Evolutionary conservation across 1,140 invertebrate species (phyloP).

Genomic region (Drosophila quadrilineata): DNA sequence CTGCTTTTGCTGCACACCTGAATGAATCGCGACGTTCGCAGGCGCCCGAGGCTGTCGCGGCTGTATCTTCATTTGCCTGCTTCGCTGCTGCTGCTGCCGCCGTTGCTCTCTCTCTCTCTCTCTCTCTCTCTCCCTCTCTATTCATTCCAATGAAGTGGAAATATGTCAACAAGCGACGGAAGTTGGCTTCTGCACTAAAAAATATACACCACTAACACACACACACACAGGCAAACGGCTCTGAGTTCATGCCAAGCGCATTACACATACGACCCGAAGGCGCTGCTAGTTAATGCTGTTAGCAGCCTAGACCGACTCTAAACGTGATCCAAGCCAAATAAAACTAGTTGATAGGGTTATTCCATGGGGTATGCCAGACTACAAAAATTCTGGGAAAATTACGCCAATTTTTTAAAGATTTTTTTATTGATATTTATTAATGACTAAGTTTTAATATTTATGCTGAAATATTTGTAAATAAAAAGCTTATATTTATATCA

Average conservation of each 20-base stretch:
- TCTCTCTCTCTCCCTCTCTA: too few relatives aligned
- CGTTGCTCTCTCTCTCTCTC: too few relatives aligned
- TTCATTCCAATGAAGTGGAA: slow-evolving; percentile 74
- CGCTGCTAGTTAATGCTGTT: slow-evolving; percentile 62
- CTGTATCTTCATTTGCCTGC: slow-evolving; percentile 70
- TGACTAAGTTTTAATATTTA: neutral
- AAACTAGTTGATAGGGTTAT: slow-evolving; percentile 59
- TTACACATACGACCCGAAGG: slow-evolving; percentile 53
- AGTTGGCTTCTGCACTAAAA: slow-evolving; percentile 61
- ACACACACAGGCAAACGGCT: neutral
- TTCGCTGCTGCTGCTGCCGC: too few relatives aligned
- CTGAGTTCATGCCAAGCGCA: slow-evolving; percentile 4
- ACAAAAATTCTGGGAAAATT: too few relatives aligned
- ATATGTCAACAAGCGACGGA: slow-evolving; percentile 77
- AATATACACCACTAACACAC: slow-evolving; percentile 7
- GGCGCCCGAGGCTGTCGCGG: slow-evolving; percentile 33
- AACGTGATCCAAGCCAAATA: slow-evolving; percentile 49
- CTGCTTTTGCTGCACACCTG: slow-evolving; percentile 34
- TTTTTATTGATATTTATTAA: too few relatives aligned
- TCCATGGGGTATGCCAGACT: slow-evolving; percentile 1
- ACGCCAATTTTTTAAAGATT: too few relatives aligned
- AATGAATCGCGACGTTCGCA: slow-evolving; percentile 43
- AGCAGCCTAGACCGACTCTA: slow-evolving; percentile 25
- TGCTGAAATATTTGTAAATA: neutral
- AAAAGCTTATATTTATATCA: too few relatives aligned